A percentile compares a stretch with the other conserved stretches of the same genome.
Evolutionary conservation across 2,797 vertebrate species (phyloP).

Genomic region (Hypotaenidia philippensis): DNA sequence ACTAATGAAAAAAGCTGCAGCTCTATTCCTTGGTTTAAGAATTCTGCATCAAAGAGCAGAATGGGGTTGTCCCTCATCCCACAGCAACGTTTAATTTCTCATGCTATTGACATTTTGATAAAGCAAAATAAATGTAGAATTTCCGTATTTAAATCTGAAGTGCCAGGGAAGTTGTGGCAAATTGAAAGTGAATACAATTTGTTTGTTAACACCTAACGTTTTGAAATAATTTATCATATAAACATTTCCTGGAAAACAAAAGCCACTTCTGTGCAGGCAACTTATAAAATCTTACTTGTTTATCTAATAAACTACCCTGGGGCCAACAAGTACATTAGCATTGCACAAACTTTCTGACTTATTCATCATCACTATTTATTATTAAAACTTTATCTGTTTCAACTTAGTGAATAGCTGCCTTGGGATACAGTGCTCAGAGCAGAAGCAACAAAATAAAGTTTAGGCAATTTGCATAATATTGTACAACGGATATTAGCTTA

Average conservation of each 20-base stretch:
- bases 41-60: conserved; percentile 45
- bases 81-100: conserved; percentile 72
- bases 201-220: conserved; percentile 73
- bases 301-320: conserved; percentile 83
- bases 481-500: conserved; percentile 82
- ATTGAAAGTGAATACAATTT: conserved; percentile 73
- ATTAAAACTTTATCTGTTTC: conserved; percentile 88
- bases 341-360: conserved; percentile 84
- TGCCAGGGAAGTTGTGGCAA: conserved; percentile 65
- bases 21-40: conserved; percentile 31
- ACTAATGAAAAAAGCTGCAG: conserved; percentile 29
- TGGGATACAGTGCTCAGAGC: conserved; percentile 78
- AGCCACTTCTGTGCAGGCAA: conserved; percentile 68
- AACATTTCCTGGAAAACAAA: conserved; percentile 78
- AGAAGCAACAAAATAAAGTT: conserved; percentile 80
- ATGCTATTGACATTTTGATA: conserved; percentile 32
- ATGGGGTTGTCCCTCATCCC: conserved; percentile 22
- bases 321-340: conserved; percentile 79
- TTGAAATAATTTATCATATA: conserved; percentile 76
- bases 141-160: conserved; percentile 67
- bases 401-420: conserved; percentile 81
- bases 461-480: conserved; percentile 84
- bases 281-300: conserved; percentile 82
- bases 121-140: conserved; percentile 66
- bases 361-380: conserved; percentile 87